Conservation (phyloP, 2,888 invertebrate species). For the Tholera decimalis region DNA sequence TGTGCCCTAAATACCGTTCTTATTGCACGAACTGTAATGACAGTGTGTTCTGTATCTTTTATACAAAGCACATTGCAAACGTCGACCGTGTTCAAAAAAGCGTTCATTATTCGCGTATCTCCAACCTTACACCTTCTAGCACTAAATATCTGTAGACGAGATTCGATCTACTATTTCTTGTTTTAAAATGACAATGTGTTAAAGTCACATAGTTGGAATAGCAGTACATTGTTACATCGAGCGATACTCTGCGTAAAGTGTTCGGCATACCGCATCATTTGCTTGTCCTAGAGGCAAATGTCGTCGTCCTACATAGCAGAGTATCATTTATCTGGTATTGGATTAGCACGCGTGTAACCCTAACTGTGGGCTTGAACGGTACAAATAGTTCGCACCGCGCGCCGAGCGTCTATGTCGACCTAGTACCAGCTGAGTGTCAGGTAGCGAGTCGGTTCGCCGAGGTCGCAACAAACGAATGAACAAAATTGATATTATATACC, state of each 20-base stretch:
- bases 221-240: conserved; percentile 54
- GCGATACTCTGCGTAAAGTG: conserved; percentile 55
- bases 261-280: conserved; percentile 60
- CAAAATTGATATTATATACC: conserved; percentile 61
- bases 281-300: conserved; percentile 71
- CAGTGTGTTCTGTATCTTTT: conserved; percentile 25
- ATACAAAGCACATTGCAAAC: conserved; percentile 16
- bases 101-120: conserved; percentile 30
- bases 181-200: conserved; percentile 56
- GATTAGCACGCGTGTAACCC: conserved; percentile 83
- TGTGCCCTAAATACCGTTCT: conserved; percentile 52
- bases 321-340: conserved; percentile 83
- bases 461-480: conserved; percentile 66
- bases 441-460: conserved; percentile 73
- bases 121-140: conserved; percentile 34
- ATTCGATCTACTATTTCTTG: conserved; percentile 52
- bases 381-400: conserved; percentile 84
- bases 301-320: conserved; percentile 72
- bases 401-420: conserved; percentile 80
- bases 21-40: conserved; percentile 27
- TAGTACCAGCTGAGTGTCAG: conserved; percentile 79
- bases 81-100: conserved; percentile 30
- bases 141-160: conserved; percentile 43
- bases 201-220: conserved; percentile 50
- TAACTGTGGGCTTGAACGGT: conserved; percentile 84